phyloP scores from a whole-genome alignment of 30 jellyfish, hydroid and myxozoan genomes.

The Catostylus mosaicus region DNA sequence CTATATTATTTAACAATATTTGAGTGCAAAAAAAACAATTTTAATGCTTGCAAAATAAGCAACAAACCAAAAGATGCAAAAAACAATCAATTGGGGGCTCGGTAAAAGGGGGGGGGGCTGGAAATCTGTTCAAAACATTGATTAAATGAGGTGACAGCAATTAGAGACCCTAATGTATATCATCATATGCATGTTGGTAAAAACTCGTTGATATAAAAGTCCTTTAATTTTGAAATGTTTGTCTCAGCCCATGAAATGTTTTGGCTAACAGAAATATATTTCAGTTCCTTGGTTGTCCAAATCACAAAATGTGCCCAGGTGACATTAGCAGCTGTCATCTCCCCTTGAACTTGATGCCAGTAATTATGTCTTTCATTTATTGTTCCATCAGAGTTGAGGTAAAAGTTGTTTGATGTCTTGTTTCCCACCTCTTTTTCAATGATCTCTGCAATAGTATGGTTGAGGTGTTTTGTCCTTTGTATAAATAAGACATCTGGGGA shows the following conservation, averaged over 20 bases:
- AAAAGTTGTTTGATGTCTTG: no score
- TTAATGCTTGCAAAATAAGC: no score
- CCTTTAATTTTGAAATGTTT: not conserved
- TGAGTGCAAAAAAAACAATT: no score
- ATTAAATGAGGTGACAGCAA: no score
- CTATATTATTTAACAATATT: no score
- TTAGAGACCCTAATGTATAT: no score
- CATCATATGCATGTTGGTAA: constrained; percentile 22
- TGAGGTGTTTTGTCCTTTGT: not conserved
- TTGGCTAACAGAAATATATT: not conserved
- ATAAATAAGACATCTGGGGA: no score
- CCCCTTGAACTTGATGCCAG: constrained; percentile 51
- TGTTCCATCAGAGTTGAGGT: no score
- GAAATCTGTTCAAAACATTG: no score
- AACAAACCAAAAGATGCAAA: no score
- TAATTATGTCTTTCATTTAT: constrained; percentile 32
- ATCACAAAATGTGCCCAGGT: constrained; percentile 61
- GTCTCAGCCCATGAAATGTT: not conserved
- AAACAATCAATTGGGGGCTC: no score
- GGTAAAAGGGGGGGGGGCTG: no score
- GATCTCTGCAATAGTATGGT: not conserved
- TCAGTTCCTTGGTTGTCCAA: not conserved
- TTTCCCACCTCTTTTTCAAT: not conserved
- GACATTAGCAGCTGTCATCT: constrained; percentile 40
- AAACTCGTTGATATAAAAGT: constrained; percentile 18